Evolutionary conservation across 2,113 vertebrate species (phyloP), one percentile per base, ranked within the genome.

Genomic region (Phrynosoma platyrhinos): DNA sequence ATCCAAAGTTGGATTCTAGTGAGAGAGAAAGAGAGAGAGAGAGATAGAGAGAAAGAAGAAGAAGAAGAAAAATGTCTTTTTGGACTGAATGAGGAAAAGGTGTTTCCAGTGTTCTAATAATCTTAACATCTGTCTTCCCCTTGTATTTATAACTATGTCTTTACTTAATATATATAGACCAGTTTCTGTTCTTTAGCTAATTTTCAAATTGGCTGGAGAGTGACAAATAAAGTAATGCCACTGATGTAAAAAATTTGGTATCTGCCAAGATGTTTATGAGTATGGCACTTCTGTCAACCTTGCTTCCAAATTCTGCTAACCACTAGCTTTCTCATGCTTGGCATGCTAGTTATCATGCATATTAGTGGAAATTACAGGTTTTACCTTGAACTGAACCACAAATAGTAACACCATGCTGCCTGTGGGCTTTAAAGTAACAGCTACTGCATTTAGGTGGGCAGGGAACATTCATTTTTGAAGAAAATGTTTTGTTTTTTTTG

Each of bases 371-470:
- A 90, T 87, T 10, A 40, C 0, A 0, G 81, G 12, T 71, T 69
- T 32, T 64, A 79, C 80, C 3, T 2, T 21, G 25, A 76, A 87
- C 69, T 20, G 88, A 85, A 21, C 84, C 92, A 75, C 88, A 32
- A 62, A 0, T 89, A 79, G 72, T 47, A 88, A 91, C 3, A 16
- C 84, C 92, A 83, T 95, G 94, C 95, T 90, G 84, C 27, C 92
- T 78, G 25, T 83, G 92, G 66, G 32, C 83, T 5, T 10, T 4
- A 85, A 78, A 52, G 23, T 82, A 87, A 87, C 1, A 88, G 82
- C 82, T 52, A 84, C 91, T 95, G 94, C 86, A 90, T 86, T 84
- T 62, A 93, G 92, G 93, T 18, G 83, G 94, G 95, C 95, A 95
- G 93, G 95, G 95, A 82, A 88, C 90, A 93, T 69, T 47, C 30